phyloP scores from a whole-genome alignment of 2,888 invertebrate genomes.

The Cheilosia scutellata region DNA sequence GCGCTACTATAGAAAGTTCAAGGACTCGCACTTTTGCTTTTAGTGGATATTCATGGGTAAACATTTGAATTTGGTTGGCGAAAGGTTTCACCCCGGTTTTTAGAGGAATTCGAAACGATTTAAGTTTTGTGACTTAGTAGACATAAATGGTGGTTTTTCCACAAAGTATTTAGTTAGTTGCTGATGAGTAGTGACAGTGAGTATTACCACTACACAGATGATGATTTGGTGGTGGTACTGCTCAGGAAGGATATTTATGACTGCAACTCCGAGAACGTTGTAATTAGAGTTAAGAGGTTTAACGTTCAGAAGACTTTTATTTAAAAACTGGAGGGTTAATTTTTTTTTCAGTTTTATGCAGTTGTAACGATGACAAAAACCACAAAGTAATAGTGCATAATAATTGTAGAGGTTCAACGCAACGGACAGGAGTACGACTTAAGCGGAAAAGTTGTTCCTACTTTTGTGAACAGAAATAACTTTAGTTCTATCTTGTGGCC shows the following conservation, averaged over 20 bases:
- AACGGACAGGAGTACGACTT: slow-evolving; percentile 20
- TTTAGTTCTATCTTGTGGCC: background rate
- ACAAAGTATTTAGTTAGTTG: slow-evolving; percentile 42
- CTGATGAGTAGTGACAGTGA: no score
- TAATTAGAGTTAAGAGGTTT: slow-evolving; percentile 69
- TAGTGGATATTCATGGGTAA: slow-evolving; percentile 44
- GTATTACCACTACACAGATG: slow-evolving; percentile 19
- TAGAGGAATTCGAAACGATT: slow-evolving; percentile 50
- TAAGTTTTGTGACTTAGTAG: slow-evolving; percentile 63
- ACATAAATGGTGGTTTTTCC: slow-evolving; percentile 53
- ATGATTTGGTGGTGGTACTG: slow-evolving; percentile 20
- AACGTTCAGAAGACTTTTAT: slow-evolving; percentile 1
- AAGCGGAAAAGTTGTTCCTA: slow-evolving; percentile 32
- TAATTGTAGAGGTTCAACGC: slow-evolving; percentile 40
- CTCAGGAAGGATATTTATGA: slow-evolving; percentile 61
- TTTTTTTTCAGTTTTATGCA: slow-evolving; percentile 48
- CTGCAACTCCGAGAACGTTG: slow-evolving; percentile 42
- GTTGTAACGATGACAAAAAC: slow-evolving; percentile 44
- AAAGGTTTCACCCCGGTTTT: slow-evolving; percentile 3
- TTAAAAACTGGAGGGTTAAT: background rate
- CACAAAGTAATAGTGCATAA: slow-evolving; percentile 61
- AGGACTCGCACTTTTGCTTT: slow-evolving; percentile 46
- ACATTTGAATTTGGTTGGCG: slow-evolving; percentile 54
- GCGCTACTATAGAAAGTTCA: slow-evolving; percentile 53
- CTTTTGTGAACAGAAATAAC: no score